These are phyloP conservation scores for Ariolimax columbianus DNA, from an alignment of 2,888 invertebrate species.

Conservation along the genomic window DNA sequence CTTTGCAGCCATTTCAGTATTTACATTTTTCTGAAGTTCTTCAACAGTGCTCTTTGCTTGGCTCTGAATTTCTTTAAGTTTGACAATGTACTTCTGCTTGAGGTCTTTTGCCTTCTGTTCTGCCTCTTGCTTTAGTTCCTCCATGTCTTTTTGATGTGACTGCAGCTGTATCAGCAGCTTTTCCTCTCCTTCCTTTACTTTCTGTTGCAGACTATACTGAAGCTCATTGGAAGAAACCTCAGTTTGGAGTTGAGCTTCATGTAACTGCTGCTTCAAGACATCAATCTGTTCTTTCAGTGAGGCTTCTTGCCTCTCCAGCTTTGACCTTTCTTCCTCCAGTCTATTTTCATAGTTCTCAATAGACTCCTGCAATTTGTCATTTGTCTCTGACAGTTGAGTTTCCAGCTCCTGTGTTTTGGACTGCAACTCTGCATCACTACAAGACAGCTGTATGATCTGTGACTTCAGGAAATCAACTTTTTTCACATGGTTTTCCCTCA, in stretches of 20 bases:
- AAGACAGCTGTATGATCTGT: constrained; percentile 48
- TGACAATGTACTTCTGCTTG: constrained; percentile 68
- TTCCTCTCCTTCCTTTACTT: constrained; percentile 63
- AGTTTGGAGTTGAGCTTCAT: constrained; percentile 62
- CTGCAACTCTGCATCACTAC: constrained; percentile 63
- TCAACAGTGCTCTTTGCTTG: constrained; percentile 53
- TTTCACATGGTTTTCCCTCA: not conserved
- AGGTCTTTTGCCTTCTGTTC: constrained; percentile 66
- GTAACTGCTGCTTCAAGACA: constrained; percentile 65
- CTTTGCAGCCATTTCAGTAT: constrained; percentile 60
- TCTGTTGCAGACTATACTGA: constrained; percentile 60
- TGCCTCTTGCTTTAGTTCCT: constrained; percentile 59
- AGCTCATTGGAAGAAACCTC: constrained; percentile 62
- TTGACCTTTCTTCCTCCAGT: constrained; percentile 63
- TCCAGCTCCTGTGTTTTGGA: constrained; percentile 65
- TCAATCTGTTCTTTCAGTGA: constrained; percentile 62
- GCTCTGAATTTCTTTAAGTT: constrained; percentile 69
- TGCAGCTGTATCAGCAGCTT: constrained; percentile 53
- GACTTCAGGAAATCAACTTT: constrained; percentile 36
- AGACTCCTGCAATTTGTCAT: constrained; percentile 70
- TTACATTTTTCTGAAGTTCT: constrained; percentile 57
- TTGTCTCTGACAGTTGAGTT: constrained; percentile 66
- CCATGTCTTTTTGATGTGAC: constrained; percentile 58
- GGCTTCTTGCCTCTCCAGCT: constrained; percentile 62
- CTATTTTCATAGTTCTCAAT: constrained; percentile 71